These are phyloP conservation scores for Mastomys coucha DNA, from an alignment of 2,113 vertebrate genomes.

Conservation along the genomic window DNA sequence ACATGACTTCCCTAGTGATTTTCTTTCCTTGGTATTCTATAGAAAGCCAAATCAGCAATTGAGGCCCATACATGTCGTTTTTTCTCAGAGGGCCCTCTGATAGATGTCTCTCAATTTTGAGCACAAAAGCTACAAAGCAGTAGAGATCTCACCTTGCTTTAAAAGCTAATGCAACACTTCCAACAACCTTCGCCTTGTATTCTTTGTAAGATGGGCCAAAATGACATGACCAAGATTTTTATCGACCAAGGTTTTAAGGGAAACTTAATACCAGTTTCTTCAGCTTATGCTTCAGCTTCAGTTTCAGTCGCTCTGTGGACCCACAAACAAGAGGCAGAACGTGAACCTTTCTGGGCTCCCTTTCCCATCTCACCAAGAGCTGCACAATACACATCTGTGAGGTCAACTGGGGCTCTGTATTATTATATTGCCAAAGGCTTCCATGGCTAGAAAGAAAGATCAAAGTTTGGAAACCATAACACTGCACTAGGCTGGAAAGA, in stretches of 20 bases:
- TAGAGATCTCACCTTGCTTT: not conserved
- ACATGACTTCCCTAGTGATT: not conserved
- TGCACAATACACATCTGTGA: not conserved
- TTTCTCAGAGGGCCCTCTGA: not conserved
- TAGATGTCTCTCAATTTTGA: not conserved
- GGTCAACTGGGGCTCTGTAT: not conserved
- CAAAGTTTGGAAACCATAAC: not conserved
- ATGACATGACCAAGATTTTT: not conserved
- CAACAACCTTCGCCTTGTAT: not conserved
- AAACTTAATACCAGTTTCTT: not conserved
- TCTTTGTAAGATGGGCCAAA: not conserved
- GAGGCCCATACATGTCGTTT: not conserved
- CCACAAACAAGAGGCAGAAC: not conserved
- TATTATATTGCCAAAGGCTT: not conserved
- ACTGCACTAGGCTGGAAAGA: not conserved
- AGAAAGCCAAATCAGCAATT: not conserved
- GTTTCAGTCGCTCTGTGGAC: not conserved
- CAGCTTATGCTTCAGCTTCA: too few species aligned
- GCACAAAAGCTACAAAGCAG: not conserved
- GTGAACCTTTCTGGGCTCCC: not conserved
- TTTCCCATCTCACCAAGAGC: not conserved
- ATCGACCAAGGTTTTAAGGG: not conserved
- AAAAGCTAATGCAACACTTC: not conserved
- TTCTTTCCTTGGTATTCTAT: not conserved
- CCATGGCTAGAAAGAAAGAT: not conserved